Base-by-base conservation (phyloP, 2,888 invertebrate species). In the Myopa tessellatipennis region DNA sequence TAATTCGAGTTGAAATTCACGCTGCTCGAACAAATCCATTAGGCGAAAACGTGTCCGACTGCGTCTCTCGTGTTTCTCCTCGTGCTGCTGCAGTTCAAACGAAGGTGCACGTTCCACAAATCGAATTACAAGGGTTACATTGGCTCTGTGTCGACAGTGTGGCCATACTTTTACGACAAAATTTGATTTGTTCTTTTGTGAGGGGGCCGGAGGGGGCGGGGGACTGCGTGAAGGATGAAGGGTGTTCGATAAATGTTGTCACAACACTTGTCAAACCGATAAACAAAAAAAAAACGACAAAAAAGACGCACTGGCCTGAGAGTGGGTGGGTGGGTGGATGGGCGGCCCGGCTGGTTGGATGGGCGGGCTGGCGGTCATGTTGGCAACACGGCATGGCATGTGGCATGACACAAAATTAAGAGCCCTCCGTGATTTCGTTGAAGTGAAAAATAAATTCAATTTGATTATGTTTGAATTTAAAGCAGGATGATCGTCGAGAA, bases 391-490 rank as follows among this genome's bases (percentile, higher is more conserved):
- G 45, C 45, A 10, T 45, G 45, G 76, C 69, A 76, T 76, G 72
- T 73, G 78, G 63, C 67, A 61, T 65, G 60, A 76, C 78, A 78
- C 78, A 78, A 80, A 81, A 82, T 81, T 81, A 79, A 81, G 79
- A 78, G 79, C 63, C 36, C 63, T 74, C 61, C 55, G 34, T 52
- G 68, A n/a, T 58, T 55, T 40, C 68, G 68, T 45, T 68, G 68
- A 69, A 75, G 75, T 75, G 75, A 75, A 75, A 74, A 75, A 75
- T 75, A 83, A 86, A 87, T 87, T 87, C 87, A 87, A 87, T 87
- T 87, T 86, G 85, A 87, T 87, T 87, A 87, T 87, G 87, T 87
- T 87, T 87, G 84, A 86, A 86, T 87, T 87, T 87, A 87, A 87
- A 87, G 85, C 85, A 84, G 83, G 83, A 83, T 85, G 85, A 82